A percentile compares a stretch with the other conserved stretches of the same genome.
Conservation (phyloP, 1,140 invertebrate genomes). For the Aporrectodea caliginosa region DNA sequence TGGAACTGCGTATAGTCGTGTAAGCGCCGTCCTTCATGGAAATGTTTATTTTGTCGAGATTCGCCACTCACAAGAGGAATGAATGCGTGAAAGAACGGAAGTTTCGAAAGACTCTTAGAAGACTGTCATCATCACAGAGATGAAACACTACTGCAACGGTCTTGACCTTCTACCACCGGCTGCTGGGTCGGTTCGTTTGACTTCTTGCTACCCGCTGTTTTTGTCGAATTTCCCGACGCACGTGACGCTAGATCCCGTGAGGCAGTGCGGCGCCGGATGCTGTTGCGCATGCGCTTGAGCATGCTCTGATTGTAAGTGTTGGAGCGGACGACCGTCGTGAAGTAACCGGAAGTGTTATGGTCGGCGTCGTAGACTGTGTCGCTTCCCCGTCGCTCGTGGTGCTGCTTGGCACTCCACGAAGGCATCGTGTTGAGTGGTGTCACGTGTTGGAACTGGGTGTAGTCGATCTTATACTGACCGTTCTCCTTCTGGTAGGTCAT, state of each 20-base stretch:
- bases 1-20: no score
- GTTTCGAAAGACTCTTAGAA: no score
- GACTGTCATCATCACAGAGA: no score
- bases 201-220: no score
- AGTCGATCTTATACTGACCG: conserved; percentile 86
- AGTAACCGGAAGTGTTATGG: neutral
- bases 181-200: no score
- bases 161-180: no score
- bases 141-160: no score
- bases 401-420: conserved; percentile 12
- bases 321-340: neutral
- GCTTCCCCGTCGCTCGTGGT: neutral
- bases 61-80: no score
- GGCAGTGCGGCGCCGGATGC: neutral
- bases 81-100: no score
- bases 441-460: conserved; percentile 73
- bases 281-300: neutral
- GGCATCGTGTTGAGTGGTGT: conserved; percentile 49
- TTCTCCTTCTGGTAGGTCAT: conserved; percentile 82
- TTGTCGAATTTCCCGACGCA: neutral
- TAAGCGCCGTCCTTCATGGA: no score
- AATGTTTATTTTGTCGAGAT: no score
- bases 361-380: neutral
- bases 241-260: neutral
- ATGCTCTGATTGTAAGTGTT: neutral